Base-by-base conservation (phyloP, 2,888 invertebrate genomes). In the Tenthredo mesomela region DNA sequence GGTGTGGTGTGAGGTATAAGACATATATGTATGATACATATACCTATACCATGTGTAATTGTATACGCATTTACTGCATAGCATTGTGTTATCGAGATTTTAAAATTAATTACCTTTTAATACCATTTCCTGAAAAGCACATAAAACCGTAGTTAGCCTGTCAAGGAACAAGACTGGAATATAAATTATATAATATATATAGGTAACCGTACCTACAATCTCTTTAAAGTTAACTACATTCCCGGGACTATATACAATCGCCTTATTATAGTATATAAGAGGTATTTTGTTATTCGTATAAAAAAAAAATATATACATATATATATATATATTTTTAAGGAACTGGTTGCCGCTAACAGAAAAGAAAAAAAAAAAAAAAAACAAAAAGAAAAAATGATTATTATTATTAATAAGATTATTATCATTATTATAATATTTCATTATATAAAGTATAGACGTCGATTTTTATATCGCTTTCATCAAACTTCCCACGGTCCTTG, bases 41-140 rank as follows among this genome's bases (percentile, higher is more conserved):
- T 33, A 33, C 2, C 1, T 33, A 33, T n/a, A 58, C n/a, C 2
- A 21, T 25, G 33, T 33, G 29, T 67, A 67, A 29, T 29, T 67
- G 15, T 67, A 67, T 33, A 65, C 33, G 33, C 7, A 33, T 67
- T 18, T 67, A 29, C 29, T 33, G 54, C 33, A 10, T 18, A n/a
- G n/a, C 21, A 18, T n/a, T 21, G 50, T 54, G 61, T 61, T 50
- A 80, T 80, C 80, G 80, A 61, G 80, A 61, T 88, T 88, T 87
- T 83, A 75, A 88, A 89, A 89, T 89, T 89, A 89, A 89, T 89
- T 89, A 89, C 89, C 89, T 87, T 89, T 90, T 89, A 89, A 89
- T 88, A 86, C 87, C 87, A 88, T 90, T 91, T 91, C 90, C 91
- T 89, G 91, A 91, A 91, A 91, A 89, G 87, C 87, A 91, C 91